These are phyloP conservation scores for Tetanocera ferruginea DNA, from an alignment of 2,888 invertebrate species.

Conservation along the genomic window DNA sequence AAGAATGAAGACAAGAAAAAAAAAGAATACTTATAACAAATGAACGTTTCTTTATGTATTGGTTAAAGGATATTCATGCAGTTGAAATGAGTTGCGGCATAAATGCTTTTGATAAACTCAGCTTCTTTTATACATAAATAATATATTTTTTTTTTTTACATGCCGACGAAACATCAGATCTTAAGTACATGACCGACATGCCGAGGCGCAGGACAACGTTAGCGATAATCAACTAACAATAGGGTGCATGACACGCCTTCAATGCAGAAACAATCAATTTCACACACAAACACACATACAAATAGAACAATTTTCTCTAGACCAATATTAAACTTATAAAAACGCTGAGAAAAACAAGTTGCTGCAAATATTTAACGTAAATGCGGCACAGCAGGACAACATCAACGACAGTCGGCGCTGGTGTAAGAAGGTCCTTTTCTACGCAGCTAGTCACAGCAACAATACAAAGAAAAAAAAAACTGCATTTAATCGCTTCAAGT, in stretches of 20 bases:
- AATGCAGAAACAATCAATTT: constrained; percentile 30
- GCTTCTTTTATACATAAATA: background rate
- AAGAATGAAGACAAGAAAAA: background rate
- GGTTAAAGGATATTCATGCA: background rate
- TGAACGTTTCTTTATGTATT: background rate
- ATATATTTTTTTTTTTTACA: no score
- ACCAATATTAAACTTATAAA: background rate
- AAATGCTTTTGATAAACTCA: background rate
- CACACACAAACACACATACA: background rate
- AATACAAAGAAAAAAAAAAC: background rate
- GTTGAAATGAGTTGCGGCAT: background rate
- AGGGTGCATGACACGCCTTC: constrained; percentile 35
- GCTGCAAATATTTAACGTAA: background rate
- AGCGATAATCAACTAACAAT: constrained; percentile 35
- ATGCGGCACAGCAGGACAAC: constrained; percentile 29
- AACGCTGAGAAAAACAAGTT: background rate
- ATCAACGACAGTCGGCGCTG: background rate
- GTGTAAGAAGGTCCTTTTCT: constrained; percentile 26
- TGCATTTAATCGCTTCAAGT: constrained; percentile 14
- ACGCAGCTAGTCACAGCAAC: constrained; percentile 4
- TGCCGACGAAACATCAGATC: background rate
- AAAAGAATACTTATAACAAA: background rate
- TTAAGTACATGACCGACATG: constrained; percentile 12
- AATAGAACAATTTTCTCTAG: background rate
- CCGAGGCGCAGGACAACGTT: background rate